Base-by-base conservation (phyloP, 2,797 vertebrate species). In the Odontamblyopus lacepedii region DNA sequence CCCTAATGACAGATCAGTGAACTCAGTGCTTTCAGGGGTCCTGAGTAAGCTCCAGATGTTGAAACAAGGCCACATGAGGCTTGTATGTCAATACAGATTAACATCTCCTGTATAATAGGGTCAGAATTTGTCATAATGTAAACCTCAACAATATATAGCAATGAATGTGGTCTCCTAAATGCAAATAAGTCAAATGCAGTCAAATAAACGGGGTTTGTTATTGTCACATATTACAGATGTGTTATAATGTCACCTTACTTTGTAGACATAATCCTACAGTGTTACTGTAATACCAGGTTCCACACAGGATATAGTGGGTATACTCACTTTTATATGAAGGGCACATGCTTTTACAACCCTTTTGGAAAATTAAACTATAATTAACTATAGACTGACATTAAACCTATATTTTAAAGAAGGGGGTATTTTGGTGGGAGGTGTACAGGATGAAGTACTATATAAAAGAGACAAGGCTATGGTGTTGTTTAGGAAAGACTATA, bases 21-120 rank as follows among this genome's bases (percentile, higher is more conserved):
- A 41, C 75, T 72, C 56, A 41, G 70, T 70, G 23, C 67, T 61
- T 77, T 80, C 73, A 80, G 83, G 80, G 73, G 70, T 84, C 71
- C 70, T 70, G 19, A 32, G 67, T 85, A 86, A 88, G 81, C 76
- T 72, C 71, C 83, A 83, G 81, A 85, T 88, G 84, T 83, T 84
- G 60, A 77, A 87, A 83, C 70, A 84, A 86, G 84, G 82, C 71
- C 86, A 83, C 72, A 79, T 66, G 44, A 71, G 63, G 73, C 57
- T 84, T 85, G 74, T 67, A 68, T 85, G 88, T 77, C 65, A 64
- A 60, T 59, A 72, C 71, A 80, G 84, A 87, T 90, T 91, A 85
- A 82, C 48, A 81, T 62, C 61, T 38, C 38, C 32, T 19, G 32
- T 74, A 55, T 78, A 83, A 83, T 48, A 82, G 35, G 75, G 78